These are phyloP conservation scores for Labrus mixtus DNA, from an alignment of 2,113 vertebrate species.

Conservation along the genomic window DNA sequence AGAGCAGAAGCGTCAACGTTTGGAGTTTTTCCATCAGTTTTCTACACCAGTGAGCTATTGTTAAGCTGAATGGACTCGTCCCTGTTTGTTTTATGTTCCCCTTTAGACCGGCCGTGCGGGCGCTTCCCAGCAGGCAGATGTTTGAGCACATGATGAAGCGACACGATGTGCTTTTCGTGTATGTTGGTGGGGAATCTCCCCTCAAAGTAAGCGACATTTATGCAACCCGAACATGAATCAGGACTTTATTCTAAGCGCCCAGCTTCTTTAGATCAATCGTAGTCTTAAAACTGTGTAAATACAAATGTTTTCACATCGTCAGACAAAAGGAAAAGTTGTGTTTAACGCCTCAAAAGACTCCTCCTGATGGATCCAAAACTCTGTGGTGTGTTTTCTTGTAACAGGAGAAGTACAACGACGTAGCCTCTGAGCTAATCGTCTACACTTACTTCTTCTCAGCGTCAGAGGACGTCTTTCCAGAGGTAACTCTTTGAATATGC, in stretches of 20 bases:
- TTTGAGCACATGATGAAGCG: slow-evolving; percentile 94
- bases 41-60: background rate
- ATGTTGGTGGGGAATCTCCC: slow-evolving; percentile 93
- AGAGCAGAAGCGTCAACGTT: background rate
- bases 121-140: slow-evolving; percentile 95
- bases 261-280: background rate
- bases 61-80: background rate
- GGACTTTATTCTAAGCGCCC: background rate
- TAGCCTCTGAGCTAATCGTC: slow-evolving; percentile 96
- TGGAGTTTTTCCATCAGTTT: background rate
- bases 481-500: slow-evolving; percentile 83
- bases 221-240: slow-evolving; percentile 1
- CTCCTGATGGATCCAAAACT: background rate
- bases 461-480: slow-evolving; percentile 91
- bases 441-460: slow-evolving; percentile 98
- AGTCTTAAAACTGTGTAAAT: slow-evolving; percentile 8
- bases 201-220: slow-evolving; percentile 88
- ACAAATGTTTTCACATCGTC: background rate
- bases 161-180: slow-evolving; percentile 93
- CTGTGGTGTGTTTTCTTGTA: slow-evolving; percentile 39
- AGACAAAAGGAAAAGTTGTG: background rate
- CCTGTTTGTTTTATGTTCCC: background rate
- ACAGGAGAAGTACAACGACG: slow-evolving; percentile 96
- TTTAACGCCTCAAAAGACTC: background rate
- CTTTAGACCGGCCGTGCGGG: slow-evolving; percentile 91